These are phyloP conservation scores for Cantharis rufa DNA, from an alignment of 2,888 invertebrate species.

Conservation along the genomic window DNA sequence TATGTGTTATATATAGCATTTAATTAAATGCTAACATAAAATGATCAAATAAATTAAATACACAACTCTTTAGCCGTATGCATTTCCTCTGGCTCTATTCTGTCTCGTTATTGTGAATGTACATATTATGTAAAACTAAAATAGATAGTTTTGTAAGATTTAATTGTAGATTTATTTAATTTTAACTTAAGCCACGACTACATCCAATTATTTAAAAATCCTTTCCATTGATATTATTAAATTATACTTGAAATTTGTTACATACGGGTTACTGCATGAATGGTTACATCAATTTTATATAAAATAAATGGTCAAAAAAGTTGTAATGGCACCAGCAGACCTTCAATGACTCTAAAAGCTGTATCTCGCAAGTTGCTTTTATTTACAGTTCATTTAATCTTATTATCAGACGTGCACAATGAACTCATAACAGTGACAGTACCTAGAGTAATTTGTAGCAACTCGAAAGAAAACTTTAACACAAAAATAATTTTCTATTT, in stretches of 20 bases:
- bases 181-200: background rate
- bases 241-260: background rate
- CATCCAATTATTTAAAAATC: background rate
- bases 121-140: background rate
- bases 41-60: background rate
- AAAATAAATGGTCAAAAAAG: conserved; percentile 4
- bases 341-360: conserved; percentile 5
- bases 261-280: background rate
- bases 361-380: conserved; percentile 11
- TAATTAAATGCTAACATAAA: background rate
- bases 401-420: conserved; percentile 3
- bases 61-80: background rate
- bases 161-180: background rate
- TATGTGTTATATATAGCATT: background rate
- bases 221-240: background rate
- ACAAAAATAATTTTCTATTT: background rate
- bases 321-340: conserved; percentile 10
- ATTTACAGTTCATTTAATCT: conserved; percentile 14
- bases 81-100: background rate
- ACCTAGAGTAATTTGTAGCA: background rate
- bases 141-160: background rate
- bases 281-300: conserved; percentile 1
- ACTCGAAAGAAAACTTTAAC: background rate
- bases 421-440: background rate
- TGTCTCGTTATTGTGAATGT: background rate